phyloP scores from a whole-genome alignment of 2,888 invertebrate species.

The Luperina testacea region DNA sequence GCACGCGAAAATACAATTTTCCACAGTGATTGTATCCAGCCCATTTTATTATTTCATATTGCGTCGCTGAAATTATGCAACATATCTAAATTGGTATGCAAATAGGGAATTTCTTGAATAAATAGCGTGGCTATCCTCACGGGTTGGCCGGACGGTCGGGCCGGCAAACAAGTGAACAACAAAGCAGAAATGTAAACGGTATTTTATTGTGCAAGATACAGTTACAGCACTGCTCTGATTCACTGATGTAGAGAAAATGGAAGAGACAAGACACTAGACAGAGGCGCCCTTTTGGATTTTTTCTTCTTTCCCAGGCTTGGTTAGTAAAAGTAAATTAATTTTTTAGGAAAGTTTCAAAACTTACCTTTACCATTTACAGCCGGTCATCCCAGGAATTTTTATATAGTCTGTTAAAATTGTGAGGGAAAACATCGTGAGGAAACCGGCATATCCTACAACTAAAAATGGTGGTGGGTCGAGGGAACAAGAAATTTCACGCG shows the following conservation, averaged over 20 bases:
- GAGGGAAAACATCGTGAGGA: not conserved
- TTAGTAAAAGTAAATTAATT: too few species aligned
- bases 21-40: not conserved
- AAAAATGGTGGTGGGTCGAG: not conserved
- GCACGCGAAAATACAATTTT: conserved; percentile 1
- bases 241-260: conserved; percentile 59
- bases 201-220: conserved; percentile 80
- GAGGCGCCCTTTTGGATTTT: fast-evolving
- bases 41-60: conserved; percentile 35
- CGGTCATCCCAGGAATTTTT: not conserved
- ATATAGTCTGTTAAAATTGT: not conserved
- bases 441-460: not conserved
- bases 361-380: not conserved
- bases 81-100: conserved; percentile 66
- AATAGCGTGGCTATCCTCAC: conserved; percentile 69
- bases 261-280: conserved; percentile 19
- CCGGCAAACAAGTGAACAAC: conserved; percentile 77
- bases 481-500: not conserved
- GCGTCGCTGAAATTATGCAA: conserved; percentile 52
- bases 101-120: conserved; percentile 73
- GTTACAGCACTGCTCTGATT: conserved; percentile 62
- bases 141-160: conserved; percentile 64
- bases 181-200: conserved; percentile 82
- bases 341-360: not conserved
- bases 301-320: not conserved